Conservation (phyloP, 2,797 vertebrate genomes). For the Spinibarbus caldwelli region DNA sequence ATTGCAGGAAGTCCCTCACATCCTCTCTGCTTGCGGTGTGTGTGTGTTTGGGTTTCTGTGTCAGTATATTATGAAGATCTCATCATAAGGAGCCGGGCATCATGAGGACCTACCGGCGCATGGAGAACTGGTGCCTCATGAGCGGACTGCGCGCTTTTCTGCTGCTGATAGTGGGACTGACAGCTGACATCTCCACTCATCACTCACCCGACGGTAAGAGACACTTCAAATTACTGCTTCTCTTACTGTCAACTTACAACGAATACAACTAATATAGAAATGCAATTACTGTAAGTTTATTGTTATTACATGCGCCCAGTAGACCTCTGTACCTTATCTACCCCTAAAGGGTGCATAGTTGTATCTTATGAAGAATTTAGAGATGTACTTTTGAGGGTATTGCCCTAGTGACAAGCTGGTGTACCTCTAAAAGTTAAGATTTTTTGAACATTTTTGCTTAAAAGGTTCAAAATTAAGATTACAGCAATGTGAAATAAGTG, state of each 20-base stretch:
- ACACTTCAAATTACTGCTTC: not conserved
- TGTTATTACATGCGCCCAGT: not conserved
- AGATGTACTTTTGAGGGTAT: not conserved
- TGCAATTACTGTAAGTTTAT: not conserved
- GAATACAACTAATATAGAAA: not conserved
- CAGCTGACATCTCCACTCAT: conserved; percentile 35
- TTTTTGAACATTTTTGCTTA: no score
- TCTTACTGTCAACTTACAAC: not conserved
- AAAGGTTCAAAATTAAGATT: not conserved
- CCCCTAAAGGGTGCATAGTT: not conserved
- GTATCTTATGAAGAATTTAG: not conserved
- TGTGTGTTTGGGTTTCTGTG: conserved; percentile 29
- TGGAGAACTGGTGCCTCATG: conserved; percentile 35
- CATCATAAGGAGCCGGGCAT: conserved; percentile 48
- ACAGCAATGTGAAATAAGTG: not conserved
- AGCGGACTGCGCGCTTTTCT: conserved; percentile 42
- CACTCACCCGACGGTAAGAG: conserved; percentile 45
- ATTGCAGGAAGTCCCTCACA: conserved; percentile 56
- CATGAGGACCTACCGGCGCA: conserved; percentile 50
- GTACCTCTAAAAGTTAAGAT: no score
- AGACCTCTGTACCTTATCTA: not conserved
- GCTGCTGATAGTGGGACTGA: conserved; percentile 31
- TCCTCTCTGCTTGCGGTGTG: conserved; percentile 47
- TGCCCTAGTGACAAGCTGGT: not conserved
- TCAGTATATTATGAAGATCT: conserved; percentile 47